Conservation (phyloP, 1,140 invertebrate species). For the Ephestia elutella region DNA sequence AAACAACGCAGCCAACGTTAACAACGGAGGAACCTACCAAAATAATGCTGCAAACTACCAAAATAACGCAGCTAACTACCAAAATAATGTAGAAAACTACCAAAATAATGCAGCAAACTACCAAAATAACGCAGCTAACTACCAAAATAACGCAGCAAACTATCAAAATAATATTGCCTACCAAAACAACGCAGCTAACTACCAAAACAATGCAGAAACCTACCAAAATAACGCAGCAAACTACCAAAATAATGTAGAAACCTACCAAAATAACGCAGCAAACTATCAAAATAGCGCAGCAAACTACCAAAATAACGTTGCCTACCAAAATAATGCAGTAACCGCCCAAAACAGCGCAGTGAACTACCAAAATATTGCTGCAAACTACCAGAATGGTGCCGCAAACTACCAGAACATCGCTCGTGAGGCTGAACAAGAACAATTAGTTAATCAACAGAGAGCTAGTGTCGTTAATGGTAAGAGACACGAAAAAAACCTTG, state of each 20-base stretch:
- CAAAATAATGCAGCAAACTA: neutral
- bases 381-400: neutral
- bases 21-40: too few species aligned
- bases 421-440: neutral
- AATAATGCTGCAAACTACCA: too few species aligned
- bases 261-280: neutral
- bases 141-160: neutral
- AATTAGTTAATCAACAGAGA: neutral
- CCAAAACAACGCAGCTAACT: too few species aligned
- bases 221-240: too few species aligned
- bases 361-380: neutral
- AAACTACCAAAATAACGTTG: neutral
- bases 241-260: neutral
- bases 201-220: too few species aligned
- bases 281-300: neutral
- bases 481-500: too few species aligned
- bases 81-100: neutral
- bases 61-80: too few species aligned
- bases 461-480: too few species aligned
- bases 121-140: neutral
- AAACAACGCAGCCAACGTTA: neutral
- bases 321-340: neutral
- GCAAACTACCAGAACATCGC: neutral
- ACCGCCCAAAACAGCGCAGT: neutral
- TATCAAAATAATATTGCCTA: neutral